Evolutionary conservation across 2,113 vertebrate species (phyloP).

Genomic region (Myocastor coypus): DNA sequence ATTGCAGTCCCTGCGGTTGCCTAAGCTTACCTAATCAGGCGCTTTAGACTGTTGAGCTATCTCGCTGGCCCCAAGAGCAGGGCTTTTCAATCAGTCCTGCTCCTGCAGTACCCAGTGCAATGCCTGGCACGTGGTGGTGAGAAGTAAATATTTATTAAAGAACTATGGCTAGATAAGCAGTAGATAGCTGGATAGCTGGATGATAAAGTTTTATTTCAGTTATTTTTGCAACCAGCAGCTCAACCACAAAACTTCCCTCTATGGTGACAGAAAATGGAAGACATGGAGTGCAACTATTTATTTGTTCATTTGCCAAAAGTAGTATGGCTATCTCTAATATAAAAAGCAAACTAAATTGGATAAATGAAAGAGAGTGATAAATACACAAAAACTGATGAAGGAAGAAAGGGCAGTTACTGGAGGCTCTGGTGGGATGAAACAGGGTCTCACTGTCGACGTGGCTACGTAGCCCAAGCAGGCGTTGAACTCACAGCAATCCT

Average conservation of each 20-base stretch:
- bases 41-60: no score
- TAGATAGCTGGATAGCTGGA: no score
- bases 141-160: background rate
- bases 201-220: constrained; percentile 2
- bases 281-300: background rate
- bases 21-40: no score
- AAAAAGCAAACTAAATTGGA: constrained; percentile 8
- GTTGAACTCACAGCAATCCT: background rate
- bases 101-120: background rate
- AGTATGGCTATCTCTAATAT: background rate
- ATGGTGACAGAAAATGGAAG: constrained; percentile 39
- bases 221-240: background rate
- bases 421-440: background rate
- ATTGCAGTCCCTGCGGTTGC: no score
- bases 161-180: background rate
- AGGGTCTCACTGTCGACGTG: background rate
- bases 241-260: background rate
- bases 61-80: background rate
- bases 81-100: background rate
- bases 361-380: constrained; percentile 36
- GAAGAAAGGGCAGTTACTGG: background rate
- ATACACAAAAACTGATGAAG: background rate
- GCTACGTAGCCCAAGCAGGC: no score
- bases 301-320: background rate
- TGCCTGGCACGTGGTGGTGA: background rate